Percentiles rank a stretch among this genome's conserved stretches.
These are phyloP conservation scores for Diplolepis rosae DNA, from an alignment of 2,888 invertebrate genomes.

Conservation along the genomic window DNA sequence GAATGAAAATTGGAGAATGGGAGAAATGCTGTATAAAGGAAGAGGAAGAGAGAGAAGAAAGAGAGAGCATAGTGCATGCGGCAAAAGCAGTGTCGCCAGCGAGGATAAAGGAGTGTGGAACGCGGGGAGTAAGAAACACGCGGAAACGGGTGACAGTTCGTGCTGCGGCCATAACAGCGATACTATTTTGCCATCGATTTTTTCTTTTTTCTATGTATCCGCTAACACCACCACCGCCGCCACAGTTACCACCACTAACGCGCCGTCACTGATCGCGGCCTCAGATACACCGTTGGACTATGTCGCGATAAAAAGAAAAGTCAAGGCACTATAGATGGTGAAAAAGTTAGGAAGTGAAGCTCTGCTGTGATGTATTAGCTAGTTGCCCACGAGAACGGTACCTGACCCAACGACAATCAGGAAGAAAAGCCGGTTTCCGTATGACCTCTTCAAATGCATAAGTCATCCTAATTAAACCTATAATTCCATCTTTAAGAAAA, in stretches of 20 bases:
- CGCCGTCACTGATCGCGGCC: constrained; percentile 61
- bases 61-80: constrained; percentile 44
- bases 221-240: constrained; percentile 49
- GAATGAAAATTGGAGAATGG: constrained; percentile 30
- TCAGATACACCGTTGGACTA: constrained; percentile 57
- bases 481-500: constrained; percentile 10
- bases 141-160: constrained; percentile 72
- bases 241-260: constrained; percentile 52
- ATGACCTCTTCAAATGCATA: constrained; percentile 20
- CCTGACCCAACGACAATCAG: constrained; percentile 49
- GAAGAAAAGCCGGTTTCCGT: constrained; percentile 41
- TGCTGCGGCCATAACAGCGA: constrained; percentile 69
- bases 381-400: constrained; percentile 42
- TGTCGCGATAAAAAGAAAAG: constrained; percentile 57
- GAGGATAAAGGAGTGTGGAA: constrained; percentile 61
- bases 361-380: constrained; percentile 52
- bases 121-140: constrained; percentile 67
- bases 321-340: constrained; percentile 44
- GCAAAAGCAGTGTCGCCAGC: constrained; percentile 51
- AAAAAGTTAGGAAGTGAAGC: constrained; percentile 41
- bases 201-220: constrained; percentile 45
- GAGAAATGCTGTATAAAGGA: constrained; percentile 1
- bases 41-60: constrained; percentile 36
- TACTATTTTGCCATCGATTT: constrained; percentile 67
- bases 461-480: constrained; percentile 27